A percentile compares a stretch with the other conserved stretches of the same genome.
Conservation (phyloP, 1,140 invertebrate species). For the Heliconius melpomene region DNA sequence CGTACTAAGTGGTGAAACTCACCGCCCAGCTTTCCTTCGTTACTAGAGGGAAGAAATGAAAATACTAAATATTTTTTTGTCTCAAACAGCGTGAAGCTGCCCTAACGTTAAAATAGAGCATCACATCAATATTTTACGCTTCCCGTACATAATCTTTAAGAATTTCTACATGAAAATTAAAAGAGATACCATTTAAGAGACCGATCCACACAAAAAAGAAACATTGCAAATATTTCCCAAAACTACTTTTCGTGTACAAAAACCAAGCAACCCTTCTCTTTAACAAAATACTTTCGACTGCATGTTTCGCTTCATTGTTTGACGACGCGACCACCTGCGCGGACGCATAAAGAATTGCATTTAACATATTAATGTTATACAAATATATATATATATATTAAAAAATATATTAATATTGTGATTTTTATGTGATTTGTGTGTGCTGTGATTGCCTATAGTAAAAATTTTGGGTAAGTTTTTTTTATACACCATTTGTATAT, state of each 20-base stretch:
- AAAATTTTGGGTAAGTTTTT: neutral
- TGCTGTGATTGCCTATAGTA: neutral
- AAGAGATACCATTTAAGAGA: too few species aligned
- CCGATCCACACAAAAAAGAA: too few species aligned
- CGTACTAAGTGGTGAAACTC: neutral
- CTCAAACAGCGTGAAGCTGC: too few species aligned
- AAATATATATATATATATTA: neutral
- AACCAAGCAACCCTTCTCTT: neutral
- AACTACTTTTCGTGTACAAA: neutral
- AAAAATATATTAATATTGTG: too few species aligned
- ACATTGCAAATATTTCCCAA: neutral
- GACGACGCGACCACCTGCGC: slow-evolving; percentile 10
- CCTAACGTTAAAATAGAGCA: too few species aligned
- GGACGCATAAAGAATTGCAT: neutral
- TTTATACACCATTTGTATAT: neutral
- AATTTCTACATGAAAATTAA: too few species aligned
- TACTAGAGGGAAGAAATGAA: neutral
- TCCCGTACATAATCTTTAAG: too few species aligned
- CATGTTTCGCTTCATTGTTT: slow-evolving; percentile 3
- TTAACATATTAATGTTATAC: neutral
- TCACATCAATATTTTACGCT: too few species aligned
- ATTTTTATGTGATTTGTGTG: neutral
- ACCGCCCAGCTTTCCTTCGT: neutral
- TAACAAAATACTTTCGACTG: neutral
- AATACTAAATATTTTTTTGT: neutral